Evolutionary conservation across 2,888 invertebrate species (phyloP), one percentile per base, ranked within the genome.

Genomic region (Agrochola lota): DNA sequence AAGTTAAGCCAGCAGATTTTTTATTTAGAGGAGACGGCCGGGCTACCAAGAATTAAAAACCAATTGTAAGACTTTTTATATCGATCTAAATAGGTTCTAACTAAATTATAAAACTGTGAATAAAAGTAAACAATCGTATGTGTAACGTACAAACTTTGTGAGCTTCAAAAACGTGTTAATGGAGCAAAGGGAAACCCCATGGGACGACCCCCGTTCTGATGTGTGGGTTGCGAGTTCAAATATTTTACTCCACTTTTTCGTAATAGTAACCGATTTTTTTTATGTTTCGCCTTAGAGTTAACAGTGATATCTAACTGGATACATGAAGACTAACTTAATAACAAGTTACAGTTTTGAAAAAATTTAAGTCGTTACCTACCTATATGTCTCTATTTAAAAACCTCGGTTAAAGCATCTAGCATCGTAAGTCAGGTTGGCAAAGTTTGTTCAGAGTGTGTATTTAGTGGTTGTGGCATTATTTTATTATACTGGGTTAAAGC

Each of bases 131-230:
- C 73, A 81, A 75, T 66, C 40, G 71, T 59, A 74, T 69, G 70
- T 66, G 68, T 67, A 75, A 67, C 69, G 67, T 71, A 75, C 73
- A 30, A 74, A 78, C 66, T 82, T 79, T 64, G 68, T 71, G 85
- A 80, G 77, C 84, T 88, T 85, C 86, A 86, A 91, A 90, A 91
- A 91, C 89, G 88, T 90, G 89, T 90, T 91, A 92, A 91, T 91
- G 84, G 87, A 89, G 89, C 88, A 89, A 52, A 89, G 87, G 88
- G 87, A 87, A 91, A 87, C 78, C 92, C 84, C 90, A 83, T 81
- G 91, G 88, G 92, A 87, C 81, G 81, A 80, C 80, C 87, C 88
- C 88, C 85, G 82, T 83, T 88, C 88, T 88, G 90, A 87, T 88
- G 87, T 88, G 89, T 78, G 87, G 86, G 87, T 89, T 83, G 86